These are phyloP conservation scores for Notamacropus eugenii DNA, from an alignment of 2,797 vertebrate genomes.

Conservation along the genomic window DNA sequence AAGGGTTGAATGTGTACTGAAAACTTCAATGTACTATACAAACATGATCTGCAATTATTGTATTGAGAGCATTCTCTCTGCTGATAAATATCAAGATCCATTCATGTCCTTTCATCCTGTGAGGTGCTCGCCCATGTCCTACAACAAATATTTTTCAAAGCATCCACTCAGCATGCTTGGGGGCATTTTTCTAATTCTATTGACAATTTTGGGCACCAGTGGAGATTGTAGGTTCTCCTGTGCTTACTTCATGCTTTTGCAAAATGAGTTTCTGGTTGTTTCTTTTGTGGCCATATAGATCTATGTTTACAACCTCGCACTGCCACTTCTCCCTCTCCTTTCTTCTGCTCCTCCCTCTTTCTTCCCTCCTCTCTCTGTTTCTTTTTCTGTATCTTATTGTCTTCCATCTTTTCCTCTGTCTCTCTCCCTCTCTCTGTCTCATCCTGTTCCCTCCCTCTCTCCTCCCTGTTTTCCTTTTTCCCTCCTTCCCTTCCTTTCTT, in stretches of 20 bases:
- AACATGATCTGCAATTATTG: neutral
- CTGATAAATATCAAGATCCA: neutral
- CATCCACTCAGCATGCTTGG: neutral
- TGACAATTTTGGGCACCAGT: neutral
- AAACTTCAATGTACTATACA: neutral
- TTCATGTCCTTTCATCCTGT: neutral
- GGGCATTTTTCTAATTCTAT: neutral
- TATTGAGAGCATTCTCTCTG: neutral
- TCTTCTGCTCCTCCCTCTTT: neutral
- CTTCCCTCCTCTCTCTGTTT: neutral
- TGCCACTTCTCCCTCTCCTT: neutral
- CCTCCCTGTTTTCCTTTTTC: neutral
- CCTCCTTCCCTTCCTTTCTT: neutral
- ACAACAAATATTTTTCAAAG: neutral
- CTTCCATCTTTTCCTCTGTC: neutral
- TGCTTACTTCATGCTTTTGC: neutral
- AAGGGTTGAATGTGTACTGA: neutral
- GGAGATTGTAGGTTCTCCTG: neutral
- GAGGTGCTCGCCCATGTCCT: neutral
- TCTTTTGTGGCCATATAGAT: neutral
- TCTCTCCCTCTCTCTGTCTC: too few species aligned
- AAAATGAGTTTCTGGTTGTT: neutral
- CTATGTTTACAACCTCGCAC: neutral
- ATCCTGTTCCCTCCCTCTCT: neutral
- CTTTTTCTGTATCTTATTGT: neutral